A percentile compares a stretch with the other conserved stretches of the same genome.
Conservation (phyloP, 1,140 invertebrate genomes). For the Nephila pilipes region DNA sequence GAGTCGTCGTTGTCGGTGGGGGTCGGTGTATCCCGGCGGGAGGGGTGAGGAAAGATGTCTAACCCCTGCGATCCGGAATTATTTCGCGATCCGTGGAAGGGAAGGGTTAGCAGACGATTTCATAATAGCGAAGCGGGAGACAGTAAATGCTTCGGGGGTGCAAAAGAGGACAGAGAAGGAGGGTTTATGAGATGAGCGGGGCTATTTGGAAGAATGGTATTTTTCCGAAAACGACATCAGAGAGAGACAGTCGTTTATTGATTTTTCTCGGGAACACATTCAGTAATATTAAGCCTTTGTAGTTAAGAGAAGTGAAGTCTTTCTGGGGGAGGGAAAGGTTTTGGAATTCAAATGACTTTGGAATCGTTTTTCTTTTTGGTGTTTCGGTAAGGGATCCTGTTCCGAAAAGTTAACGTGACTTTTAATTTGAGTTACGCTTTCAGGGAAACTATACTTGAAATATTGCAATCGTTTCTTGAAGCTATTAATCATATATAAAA, state of each 20-base stretch:
- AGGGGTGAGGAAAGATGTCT: slow-evolving; percentile 9
- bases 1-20: slow-evolving; percentile 26
- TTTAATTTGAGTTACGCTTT: background rate
- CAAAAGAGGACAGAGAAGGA: background rate
- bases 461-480: too few relatives aligned
- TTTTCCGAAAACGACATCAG: slow-evolving; percentile 58
- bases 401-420: background rate
- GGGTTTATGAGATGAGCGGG: background rate
- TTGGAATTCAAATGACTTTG: slow-evolving; percentile 31
- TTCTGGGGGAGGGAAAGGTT: background rate
- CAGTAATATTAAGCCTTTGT: slow-evolving; percentile 46
- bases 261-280: slow-evolving; percentile 41
- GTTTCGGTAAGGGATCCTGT: background rate
- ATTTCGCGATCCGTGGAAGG: slow-evolving; percentile 61
- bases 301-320: background rate
- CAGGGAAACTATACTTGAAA: background rate
- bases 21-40: background rate
- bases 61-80: slow-evolving; percentile 66
- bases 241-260: slow-evolving; percentile 50
- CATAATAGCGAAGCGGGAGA: slow-evolving; percentile 58
- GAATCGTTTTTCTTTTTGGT: background rate
- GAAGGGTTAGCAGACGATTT: slow-evolving; percentile 73
- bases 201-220: slow-evolving; percentile 68
- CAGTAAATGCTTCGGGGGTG: slow-evolving; percentile 45
- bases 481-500: too few relatives aligned